phyloP scores from a whole-genome alignment of 2,888 invertebrate genomes.

The Clivina fossor region DNA sequence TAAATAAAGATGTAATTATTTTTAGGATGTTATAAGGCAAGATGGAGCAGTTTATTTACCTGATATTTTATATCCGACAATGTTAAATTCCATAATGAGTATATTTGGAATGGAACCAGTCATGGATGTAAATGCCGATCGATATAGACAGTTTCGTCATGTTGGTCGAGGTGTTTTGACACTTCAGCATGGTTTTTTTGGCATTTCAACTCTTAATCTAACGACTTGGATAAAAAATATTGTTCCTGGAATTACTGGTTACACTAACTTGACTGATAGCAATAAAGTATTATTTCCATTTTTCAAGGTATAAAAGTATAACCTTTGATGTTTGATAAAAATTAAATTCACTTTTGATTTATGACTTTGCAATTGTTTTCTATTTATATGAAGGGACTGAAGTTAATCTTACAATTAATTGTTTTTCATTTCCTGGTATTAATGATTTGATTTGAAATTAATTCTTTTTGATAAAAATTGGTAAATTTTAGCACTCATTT shows the following conservation, averaged over 20 bases:
- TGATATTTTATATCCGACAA: conserved; percentile 54
- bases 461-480: no score
- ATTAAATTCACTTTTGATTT: no score
- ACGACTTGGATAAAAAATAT: conserved; percentile 62
- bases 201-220: conserved; percentile 59
- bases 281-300: conserved; percentile 56
- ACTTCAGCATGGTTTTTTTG: conserved; percentile 60
- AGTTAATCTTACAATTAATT: no score
- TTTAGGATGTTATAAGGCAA: conserved; percentile 17
- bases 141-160: conserved; percentile 55
- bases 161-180: conserved; percentile 51
- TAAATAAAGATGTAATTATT: neutral
- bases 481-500: no score
- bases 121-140: conserved; percentile 51
- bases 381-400: no score
- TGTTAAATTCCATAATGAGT: conserved; percentile 59
- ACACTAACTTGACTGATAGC: conserved; percentile 53
- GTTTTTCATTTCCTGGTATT: no score
- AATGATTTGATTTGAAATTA: no score
- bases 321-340: no score
- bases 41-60: conserved; percentile 21
- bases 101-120: conserved; percentile 58
- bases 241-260: conserved; percentile 60
- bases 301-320: conserved; percentile 57
- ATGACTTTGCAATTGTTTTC: no score